Percentiles rank a stretch among this genome's conserved stretches.
Evolutionary conservation across 2,888 invertebrate species (phyloP).

Genomic region (Himalopsyche kuldschensis): DNA sequence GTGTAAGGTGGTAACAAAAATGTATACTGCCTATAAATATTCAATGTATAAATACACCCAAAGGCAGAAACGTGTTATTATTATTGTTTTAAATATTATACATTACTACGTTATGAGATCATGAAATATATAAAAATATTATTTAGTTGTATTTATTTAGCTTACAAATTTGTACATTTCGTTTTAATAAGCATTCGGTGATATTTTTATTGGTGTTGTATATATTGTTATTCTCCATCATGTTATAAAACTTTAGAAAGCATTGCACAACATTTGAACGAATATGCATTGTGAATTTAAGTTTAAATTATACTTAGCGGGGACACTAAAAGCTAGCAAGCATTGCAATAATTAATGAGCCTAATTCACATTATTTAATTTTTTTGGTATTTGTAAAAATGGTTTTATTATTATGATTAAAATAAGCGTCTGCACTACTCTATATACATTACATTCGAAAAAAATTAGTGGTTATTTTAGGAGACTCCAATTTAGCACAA

Average conservation of each 20-base stretch:
- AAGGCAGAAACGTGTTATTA: constrained; percentile 11
- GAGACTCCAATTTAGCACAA: neutral
- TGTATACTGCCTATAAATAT: neutral
- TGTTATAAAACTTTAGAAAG: neutral
- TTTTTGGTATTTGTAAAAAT: neutral
- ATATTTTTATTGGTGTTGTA: neutral
- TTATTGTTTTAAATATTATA: constrained; percentile 6
- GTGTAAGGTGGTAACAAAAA: constrained; percentile 1
- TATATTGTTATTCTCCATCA: neutral
- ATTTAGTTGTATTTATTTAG: constrained; percentile 17
- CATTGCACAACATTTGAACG: neutral
- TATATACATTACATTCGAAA: neutral
- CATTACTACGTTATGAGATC: constrained; percentile 13
- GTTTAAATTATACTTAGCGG: neutral
- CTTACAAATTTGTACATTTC: constrained; percentile 18
- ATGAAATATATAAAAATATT: constrained; percentile 25
- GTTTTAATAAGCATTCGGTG: neutral
- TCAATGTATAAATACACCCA: neutral
- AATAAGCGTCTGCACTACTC: neutral
- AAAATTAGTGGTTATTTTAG: neutral
- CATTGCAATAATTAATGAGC: neutral
- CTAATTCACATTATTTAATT: neutral
- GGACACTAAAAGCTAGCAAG: neutral
- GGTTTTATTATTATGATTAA: neutral
- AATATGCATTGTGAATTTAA: neutral